Conservation (phyloP, 2,797 vertebrate species). For the Sebastolobus alascanus region DNA sequence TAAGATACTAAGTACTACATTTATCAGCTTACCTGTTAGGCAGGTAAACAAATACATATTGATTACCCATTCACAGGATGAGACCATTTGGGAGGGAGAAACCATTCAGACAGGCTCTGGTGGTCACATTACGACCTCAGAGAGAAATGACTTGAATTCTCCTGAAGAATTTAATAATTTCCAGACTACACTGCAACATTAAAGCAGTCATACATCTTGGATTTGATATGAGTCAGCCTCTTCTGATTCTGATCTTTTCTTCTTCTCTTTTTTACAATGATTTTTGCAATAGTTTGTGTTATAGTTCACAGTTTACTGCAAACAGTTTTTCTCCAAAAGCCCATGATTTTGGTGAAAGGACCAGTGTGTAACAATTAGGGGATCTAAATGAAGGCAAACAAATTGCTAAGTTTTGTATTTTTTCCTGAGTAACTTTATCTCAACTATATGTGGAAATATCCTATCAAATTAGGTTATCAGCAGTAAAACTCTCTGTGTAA, state of each 20-base stretch:
- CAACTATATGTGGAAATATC: background rate
- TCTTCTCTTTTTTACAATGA: background rate
- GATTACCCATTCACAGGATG: slow-evolving; percentile 28
- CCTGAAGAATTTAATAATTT: slow-evolving; percentile 14
- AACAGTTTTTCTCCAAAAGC: background rate
- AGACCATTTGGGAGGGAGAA: slow-evolving; percentile 2
- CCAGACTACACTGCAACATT: background rate
- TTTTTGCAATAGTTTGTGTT: background rate
- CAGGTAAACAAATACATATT: slow-evolving; percentile 41
- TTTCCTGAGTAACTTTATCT: background rate
- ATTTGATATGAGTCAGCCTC: background rate
- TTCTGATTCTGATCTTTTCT: background rate
- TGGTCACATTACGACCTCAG: slow-evolving; percentile 8
- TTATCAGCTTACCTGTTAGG: slow-evolving; percentile 30
- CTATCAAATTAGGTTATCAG: background rate
- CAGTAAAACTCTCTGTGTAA: background rate
- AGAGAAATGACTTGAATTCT: slow-evolving; percentile 24
- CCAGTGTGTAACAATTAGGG: no score
- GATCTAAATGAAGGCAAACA: background rate
- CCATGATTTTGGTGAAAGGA: background rate
- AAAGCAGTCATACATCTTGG: background rate
- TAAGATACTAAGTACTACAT: slow-evolving; percentile 23
- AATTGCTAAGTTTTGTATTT: background rate
- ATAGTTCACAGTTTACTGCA: background rate
- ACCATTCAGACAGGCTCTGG: slow-evolving; percentile 21